These are phyloP conservation scores for Schizotus pectinicornis DNA, from an alignment of 2,888 invertebrate genomes.

Conservation along the genomic window DNA sequence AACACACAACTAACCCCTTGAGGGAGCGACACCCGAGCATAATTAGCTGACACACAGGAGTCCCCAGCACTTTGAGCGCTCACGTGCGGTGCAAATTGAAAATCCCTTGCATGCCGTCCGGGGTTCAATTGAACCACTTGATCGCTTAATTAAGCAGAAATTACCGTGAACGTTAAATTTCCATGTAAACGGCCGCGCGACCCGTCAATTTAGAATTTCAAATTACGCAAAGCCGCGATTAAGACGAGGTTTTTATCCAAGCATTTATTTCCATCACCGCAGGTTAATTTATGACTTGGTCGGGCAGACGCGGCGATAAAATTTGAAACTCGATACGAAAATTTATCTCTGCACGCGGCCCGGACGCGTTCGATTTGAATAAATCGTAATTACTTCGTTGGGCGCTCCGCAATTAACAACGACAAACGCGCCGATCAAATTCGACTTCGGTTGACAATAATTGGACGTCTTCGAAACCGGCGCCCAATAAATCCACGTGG, in stretches of 20 bases:
- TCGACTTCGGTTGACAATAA: not conserved
- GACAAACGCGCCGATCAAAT: constrained; percentile 5
- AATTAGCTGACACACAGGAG: not conserved
- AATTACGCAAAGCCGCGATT: too few species aligned
- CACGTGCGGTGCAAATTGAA: not conserved
- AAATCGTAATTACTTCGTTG: constrained; percentile 16
- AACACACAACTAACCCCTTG: constrained; percentile 2
- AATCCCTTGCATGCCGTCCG: too few species aligned
- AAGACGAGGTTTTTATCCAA: too few species aligned
- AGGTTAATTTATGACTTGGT: constrained; percentile 8
- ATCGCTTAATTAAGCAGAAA: not conserved
- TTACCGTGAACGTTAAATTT: not conserved
- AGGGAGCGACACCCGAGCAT: too few species aligned
- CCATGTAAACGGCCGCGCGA: too few species aligned
- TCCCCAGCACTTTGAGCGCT: too few species aligned
- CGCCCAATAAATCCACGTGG: constrained; percentile 24
- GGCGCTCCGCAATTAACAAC: constrained; percentile 7
- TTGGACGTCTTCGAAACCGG: constrained; percentile 14
- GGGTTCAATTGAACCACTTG: too few species aligned
- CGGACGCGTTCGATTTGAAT: constrained; percentile 14
- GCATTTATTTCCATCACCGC: not conserved
- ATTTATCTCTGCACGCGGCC: constrained; percentile 8
- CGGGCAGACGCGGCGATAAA: constrained; percentile 5
- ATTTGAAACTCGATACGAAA: constrained; percentile 15
- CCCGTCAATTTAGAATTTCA: not conserved